Evolutionary conservation across 2,888 invertebrate species (phyloP).

Genomic region (Drosophila histrio): DNA sequence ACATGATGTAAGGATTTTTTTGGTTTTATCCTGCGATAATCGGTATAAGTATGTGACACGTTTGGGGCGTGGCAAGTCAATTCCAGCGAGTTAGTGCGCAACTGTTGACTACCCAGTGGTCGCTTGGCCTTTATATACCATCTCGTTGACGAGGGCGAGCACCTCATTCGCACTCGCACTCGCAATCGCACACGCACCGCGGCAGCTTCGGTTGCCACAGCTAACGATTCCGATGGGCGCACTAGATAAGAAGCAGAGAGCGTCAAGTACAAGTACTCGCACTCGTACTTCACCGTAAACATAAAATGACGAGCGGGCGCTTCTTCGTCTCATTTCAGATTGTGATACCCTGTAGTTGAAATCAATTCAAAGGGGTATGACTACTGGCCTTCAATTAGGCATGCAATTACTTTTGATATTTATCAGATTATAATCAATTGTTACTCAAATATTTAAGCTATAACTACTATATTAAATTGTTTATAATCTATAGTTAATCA

Average conservation of each 20-base stretch:
- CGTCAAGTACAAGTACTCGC: slow-evolving; percentile 58
- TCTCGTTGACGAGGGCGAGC: slow-evolving; percentile 46
- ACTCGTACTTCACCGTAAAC: slow-evolving; percentile 30
- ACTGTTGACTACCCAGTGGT: slow-evolving; percentile 62
- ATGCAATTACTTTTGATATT: not conserved
- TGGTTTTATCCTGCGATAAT: slow-evolving; percentile 20
- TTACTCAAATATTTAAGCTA: not conserved
- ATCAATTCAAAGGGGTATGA: not conserved
- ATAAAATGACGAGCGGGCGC: slow-evolving; percentile 60
- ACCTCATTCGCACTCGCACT: slow-evolving; percentile 54
- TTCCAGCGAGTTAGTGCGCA: slow-evolving; percentile 58
- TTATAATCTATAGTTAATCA: too few species aligned
- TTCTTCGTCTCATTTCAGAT: slow-evolving; percentile 46
- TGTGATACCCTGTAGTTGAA: slow-evolving; percentile 3
- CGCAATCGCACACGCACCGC: slow-evolving; percentile 19
- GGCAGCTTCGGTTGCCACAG: slow-evolving; percentile 42
- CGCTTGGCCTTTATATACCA: slow-evolving; percentile 67
- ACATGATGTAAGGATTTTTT: slow-evolving; percentile 51
- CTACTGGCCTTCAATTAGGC: not conserved
- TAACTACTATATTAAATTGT: too few species aligned
- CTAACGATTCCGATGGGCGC: slow-evolving; percentile 77
- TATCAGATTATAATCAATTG: not conserved
- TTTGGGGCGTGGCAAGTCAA: slow-evolving; percentile 40
- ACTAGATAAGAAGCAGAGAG: slow-evolving; percentile 76
- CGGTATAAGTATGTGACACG: slow-evolving; percentile 16